A percentile compares a stretch with the other conserved stretches of the same genome.
Evolutionary conservation across 2,113 vertebrate genomes (phyloP).

Genomic region (Hiodon alosoides): DNA sequence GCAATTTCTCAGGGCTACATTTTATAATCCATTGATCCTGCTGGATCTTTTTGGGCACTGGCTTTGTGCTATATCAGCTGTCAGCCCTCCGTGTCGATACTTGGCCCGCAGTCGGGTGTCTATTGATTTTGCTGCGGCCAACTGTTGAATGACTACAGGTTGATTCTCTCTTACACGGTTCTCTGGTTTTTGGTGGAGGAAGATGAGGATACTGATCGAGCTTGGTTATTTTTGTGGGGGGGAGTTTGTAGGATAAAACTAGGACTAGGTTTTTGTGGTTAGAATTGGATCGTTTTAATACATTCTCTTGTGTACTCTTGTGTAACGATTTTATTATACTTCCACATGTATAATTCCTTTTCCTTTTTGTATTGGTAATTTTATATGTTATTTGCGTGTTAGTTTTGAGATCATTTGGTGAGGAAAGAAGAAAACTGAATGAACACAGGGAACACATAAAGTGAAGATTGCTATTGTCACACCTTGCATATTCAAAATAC

Average conservation of each 20-base stretch:
- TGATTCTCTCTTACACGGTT: conserved; percentile 29
- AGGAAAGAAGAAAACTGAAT: no score
- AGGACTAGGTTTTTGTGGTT: no score
- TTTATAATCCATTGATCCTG: conserved; percentile 40
- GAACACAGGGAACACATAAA: no score
- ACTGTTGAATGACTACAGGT: conserved; percentile 46
- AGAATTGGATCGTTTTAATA: no score
- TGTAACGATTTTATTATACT: no score
- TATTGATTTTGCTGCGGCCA: conserved; percentile 43
- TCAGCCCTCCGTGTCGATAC: conserved; percentile 36
- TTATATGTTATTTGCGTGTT: no score
- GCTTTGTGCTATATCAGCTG: conserved; percentile 45
- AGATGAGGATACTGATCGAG: background rate
- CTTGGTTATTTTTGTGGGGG: background rate
- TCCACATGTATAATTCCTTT: background rate
- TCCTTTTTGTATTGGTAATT: no score
- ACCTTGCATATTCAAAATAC: background rate
- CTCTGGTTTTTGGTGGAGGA: conserved; percentile 12
- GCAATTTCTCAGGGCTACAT: conserved; percentile 40
- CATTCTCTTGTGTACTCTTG: no score
- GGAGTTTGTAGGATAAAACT: background rate
- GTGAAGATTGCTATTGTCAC: no score
- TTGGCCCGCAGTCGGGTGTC: conserved; percentile 37
- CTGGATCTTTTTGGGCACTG: conserved; percentile 32
- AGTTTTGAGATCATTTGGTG: no score